Evolutionary conservation across 2,888 invertebrate species (phyloP), one percentile per base, ranked within the genome.

Genomic region (Lithophane socia): DNA sequence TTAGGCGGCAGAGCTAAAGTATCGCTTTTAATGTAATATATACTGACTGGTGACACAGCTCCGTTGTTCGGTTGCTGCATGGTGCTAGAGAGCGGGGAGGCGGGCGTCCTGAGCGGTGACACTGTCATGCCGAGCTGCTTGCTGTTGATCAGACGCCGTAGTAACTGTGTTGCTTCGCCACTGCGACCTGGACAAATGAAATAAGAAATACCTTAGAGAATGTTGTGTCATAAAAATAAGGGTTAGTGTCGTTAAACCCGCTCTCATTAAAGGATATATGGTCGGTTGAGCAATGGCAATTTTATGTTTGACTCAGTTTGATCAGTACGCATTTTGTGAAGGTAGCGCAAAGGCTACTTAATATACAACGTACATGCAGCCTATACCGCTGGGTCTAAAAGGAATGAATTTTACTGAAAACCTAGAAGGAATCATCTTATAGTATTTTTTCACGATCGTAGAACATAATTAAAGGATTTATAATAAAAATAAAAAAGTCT

Each of bases 91-190:
- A 93, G 90, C 0, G 96, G 95, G n/a, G 96, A 94, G 3, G 94
- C 90, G 77, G 94, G 83, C 24, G 94, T 88, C 18, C 96, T 89
- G 29, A 96, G 90, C 29, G 97, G 97, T 0, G 97, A 97, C 87
- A 97, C 97, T 44, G 98, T 98, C 95, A 98, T 97, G 67, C 98
- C 98, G 83, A 98, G 97, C 90, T 98, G 98, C 88, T 98, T 97
- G 94, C 98, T 98, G 92, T 98, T 98, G 90, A 98, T 98, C 90
- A 98, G 96, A 90, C 98, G 97, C 86, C 98, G 96, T 47, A 98
- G 95, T 63, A 98, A 94, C 92, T 98, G 98, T 77, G 98, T 98
- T 63, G 98, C 98, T 92, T 98, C 98, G 42, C 98, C 98, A 75
- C 97, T 97, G 68, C 97, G 97, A 86, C 97, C 97, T 97, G 93